Evolutionary conservation across 2,888 invertebrate genomes (phyloP).

Genomic region (Corythucha ciliata): DNA sequence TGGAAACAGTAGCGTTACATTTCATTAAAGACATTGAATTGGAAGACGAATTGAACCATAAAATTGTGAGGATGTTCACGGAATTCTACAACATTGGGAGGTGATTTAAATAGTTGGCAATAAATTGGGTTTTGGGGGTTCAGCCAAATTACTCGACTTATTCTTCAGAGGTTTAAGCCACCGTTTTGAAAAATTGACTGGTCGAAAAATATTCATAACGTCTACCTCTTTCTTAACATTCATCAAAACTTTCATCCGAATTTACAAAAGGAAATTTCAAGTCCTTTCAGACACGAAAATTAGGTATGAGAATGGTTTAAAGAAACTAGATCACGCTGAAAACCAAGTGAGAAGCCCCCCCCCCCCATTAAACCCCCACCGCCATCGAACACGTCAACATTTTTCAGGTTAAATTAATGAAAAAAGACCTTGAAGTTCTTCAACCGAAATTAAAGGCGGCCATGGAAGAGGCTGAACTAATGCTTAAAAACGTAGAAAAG

Average conservation of each 20-base stretch:
- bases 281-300: slow-evolving; percentile 1
- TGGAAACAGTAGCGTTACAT: slow-evolving; percentile 1
- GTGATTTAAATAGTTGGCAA: neutral
- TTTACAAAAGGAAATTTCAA: slow-evolving; percentile 6
- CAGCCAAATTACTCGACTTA: neutral
- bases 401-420: slow-evolving; percentile 60
- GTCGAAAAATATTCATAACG: neutral
- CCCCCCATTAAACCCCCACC: too few species aligned
- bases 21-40: slow-evolving; percentile 8
- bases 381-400: too few species aligned
- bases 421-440: slow-evolving; percentile 58
- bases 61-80: neutral
- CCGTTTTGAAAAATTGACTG: neutral
- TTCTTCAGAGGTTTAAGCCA: slow-evolving; percentile 1
- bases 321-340: slow-evolving; percentile 12
- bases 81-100: neutral
- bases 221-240: slow-evolving; percentile 8
- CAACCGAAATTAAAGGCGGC: slow-evolving; percentile 66
- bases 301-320: slow-evolving; percentile 14
- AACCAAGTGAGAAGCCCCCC: slow-evolving; percentile 8
- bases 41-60: slow-evolving; percentile 1
- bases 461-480: slow-evolving; percentile 60
- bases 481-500: slow-evolving; percentile 64
- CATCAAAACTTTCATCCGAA: slow-evolving; percentile 6
- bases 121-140: neutral